Conservation (phyloP, 2,888 invertebrate genomes). For the Aphrophora alni region DNA sequence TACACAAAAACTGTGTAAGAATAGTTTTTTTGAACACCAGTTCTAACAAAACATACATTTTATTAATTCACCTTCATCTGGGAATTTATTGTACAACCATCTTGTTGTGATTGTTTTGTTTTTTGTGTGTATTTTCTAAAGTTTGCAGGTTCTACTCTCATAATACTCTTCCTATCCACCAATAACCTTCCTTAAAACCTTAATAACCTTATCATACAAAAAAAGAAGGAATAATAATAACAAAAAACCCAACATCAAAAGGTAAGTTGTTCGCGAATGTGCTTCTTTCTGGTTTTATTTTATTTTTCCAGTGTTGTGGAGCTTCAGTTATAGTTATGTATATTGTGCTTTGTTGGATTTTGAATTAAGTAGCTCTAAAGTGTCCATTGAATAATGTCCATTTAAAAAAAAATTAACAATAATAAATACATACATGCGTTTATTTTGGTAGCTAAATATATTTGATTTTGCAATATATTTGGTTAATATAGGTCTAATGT, state of each 20-base stretch:
- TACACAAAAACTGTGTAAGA: too few species aligned
- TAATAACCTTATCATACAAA: background rate
- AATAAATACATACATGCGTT: too few species aligned
- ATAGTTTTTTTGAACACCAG: too few species aligned
- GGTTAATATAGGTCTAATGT: too few species aligned
- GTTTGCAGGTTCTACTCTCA: slow-evolving; percentile 21
- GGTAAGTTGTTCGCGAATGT: background rate
- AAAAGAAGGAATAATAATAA: background rate
- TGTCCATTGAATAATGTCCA: too few species aligned
- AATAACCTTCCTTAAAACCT: background rate
- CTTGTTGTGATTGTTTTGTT: slow-evolving; percentile 27
- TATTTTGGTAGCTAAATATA: too few species aligned
- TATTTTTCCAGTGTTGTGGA: background rate
- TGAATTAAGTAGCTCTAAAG: background rate
- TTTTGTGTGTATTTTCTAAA: slow-evolving; percentile 24
- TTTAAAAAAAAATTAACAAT: too few species aligned
- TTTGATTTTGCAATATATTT: too few species aligned
- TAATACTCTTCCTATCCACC: background rate
- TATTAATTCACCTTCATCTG: too few species aligned
- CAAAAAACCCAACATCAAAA: background rate
- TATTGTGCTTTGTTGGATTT: background rate
- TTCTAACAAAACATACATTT: too few species aligned
- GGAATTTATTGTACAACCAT: background rate
- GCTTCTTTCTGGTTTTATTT: background rate
- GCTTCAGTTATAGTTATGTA: background rate